Evolutionary conservation across 2,113 vertebrate species (phyloP).

Genomic region (Oostethus manadensis): DNA sequence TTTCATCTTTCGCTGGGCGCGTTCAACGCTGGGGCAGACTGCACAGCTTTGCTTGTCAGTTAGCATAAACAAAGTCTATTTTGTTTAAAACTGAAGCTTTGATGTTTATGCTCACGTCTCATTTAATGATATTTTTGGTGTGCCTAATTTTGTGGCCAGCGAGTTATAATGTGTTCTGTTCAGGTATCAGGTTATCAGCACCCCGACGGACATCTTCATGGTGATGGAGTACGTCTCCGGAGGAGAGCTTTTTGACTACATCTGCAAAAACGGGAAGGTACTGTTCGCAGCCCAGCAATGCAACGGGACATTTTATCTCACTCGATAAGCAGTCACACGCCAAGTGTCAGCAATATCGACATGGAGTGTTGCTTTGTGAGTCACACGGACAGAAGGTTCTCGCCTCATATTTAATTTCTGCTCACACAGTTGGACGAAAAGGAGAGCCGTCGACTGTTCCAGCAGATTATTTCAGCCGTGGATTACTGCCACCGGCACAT

Average conservation of each 20-base stretch:
- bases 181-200: slow-evolving; percentile 99
- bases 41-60: neutral
- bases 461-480: slow-evolving; percentile 97
- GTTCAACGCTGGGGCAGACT: slow-evolving; percentile 18
- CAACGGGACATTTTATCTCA: neutral
- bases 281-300: slow-evolving; percentile 14
- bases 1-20: slow-evolving; percentile 20
- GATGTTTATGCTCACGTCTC: no score
- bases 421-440: slow-evolving; percentile 87
- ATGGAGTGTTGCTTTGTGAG: slow-evolving; percentile 13
- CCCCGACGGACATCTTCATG: slow-evolving; percentile 99
- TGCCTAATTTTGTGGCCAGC: no score
- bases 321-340: neutral
- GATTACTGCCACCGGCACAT: slow-evolving; percentile 99
- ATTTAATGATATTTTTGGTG: neutral
- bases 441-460: slow-evolving; percentile 93
- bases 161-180: neutral
- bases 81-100: neutral
- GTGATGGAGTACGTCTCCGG: slow-evolving; percentile 99
- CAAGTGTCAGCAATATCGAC: slow-evolving; percentile 15
- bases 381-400: slow-evolving; percentile 33
- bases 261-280: slow-evolving; percentile 99
- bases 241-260: slow-evolving; percentile 98
- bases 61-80: neutral
- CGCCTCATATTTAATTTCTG: slow-evolving; percentile 29